Conservation (phyloP, 2,797 vertebrate species). For the Brachyrhaphis roseni region DNA sequence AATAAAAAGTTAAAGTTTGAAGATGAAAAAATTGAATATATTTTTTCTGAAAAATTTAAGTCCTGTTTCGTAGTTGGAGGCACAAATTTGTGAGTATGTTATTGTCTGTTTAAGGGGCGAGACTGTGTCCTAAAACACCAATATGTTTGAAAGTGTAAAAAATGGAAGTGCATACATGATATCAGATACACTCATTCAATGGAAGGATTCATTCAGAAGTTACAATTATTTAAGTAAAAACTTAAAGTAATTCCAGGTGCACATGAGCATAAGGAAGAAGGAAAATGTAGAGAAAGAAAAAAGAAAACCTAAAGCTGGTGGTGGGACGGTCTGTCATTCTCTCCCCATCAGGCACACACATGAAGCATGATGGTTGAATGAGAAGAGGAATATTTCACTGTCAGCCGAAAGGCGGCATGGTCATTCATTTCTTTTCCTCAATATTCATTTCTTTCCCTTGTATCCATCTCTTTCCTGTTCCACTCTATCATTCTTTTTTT, state of each 20-base stretch:
- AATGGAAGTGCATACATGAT: not conserved
- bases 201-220: not conserved
- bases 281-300: constrained; percentile 14
- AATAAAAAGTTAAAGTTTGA: not conserved
- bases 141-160: not conserved
- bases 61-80: not conserved
- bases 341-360: constrained; percentile 84
- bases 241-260: not conserved
- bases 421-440: constrained; percentile 87
- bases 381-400: constrained; percentile 97
- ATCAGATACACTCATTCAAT: not conserved
- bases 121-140: not conserved
- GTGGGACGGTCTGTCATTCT: constrained; percentile 76
- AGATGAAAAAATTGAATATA: not conserved
- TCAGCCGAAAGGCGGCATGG: constrained; percentile 83
- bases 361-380: constrained; percentile 90
- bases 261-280: constrained; percentile 4
- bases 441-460: constrained; percentile 33
- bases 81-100: not conserved
- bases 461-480: constrained; percentile 43
- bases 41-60: not conserved
- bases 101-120: not conserved
- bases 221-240: not conserved
- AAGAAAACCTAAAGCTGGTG: constrained; percentile 48
- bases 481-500: constrained; percentile 41